phyloP scores from a whole-genome alignment of 2,888 invertebrate species.

The Cheilosia urbana region DNA sequence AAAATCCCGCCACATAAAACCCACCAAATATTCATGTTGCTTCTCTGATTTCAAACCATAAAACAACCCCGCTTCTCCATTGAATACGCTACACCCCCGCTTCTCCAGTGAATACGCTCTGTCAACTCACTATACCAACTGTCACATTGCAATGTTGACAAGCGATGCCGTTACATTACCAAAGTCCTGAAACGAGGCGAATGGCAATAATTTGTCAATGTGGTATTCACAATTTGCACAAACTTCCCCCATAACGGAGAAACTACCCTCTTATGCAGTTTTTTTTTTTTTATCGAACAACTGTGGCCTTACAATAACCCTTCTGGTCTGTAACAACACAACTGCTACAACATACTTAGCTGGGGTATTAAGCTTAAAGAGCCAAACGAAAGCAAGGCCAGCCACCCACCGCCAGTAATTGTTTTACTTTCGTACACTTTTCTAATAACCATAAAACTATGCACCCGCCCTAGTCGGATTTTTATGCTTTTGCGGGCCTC shows the following conservation, averaged over 20 bases:
- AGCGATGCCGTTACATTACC: slow-evolving; percentile 35
- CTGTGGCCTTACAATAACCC: slow-evolving; percentile 56
- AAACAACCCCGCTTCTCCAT: slow-evolving; percentile 33
- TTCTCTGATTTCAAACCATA: slow-evolving; percentile 40
- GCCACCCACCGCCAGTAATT: slow-evolving; percentile 50
- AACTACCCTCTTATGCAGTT: slow-evolving; percentile 66
- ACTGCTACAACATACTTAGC: background rate
- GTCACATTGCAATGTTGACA: slow-evolving; percentile 28
- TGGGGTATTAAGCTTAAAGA: slow-evolving; percentile 8
- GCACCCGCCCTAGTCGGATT: slow-evolving; percentile 55
- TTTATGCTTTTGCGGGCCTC: slow-evolving; percentile 70
- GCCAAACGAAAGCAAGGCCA: background rate
- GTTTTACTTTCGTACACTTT: slow-evolving; percentile 72
- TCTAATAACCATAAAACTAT: slow-evolving; percentile 75
- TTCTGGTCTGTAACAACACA: slow-evolving; percentile 3
- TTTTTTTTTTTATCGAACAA: slow-evolving; percentile 59
- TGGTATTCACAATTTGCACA: slow-evolving; percentile 61
- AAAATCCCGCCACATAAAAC: slow-evolving; percentile 16
- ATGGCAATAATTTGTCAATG: slow-evolving; percentile 64
- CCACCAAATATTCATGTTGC: slow-evolving; percentile 38
- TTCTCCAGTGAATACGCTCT: slow-evolving; percentile 5
- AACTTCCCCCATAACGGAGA: slow-evolving; percentile 54
- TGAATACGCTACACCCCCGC: slow-evolving; percentile 18
- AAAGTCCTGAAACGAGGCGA: slow-evolving; percentile 37
- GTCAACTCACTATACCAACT: slow-evolving; percentile 31